These are phyloP conservation scores for Girardia tigrina DNA, from an alignment of 2,888 invertebrate genomes.

Conservation along the genomic window DNA sequence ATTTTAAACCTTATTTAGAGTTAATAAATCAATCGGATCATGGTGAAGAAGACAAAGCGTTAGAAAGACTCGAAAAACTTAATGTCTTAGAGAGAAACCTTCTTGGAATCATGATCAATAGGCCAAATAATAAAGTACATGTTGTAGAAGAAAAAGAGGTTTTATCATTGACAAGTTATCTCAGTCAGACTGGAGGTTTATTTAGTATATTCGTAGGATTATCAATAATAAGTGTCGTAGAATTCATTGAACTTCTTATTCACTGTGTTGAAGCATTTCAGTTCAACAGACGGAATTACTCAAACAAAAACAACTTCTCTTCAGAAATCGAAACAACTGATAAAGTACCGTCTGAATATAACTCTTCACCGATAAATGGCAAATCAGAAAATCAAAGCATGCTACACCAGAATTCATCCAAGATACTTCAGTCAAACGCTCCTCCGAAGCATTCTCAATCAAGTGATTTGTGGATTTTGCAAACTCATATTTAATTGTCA, in stretches of 20 bases:
- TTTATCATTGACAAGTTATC: constrained; percentile 33
- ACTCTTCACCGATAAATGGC: neutral
- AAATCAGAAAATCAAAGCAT: neutral
- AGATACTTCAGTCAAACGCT: neutral
- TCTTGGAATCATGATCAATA: constrained; percentile 35
- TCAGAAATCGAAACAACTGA: neutral
- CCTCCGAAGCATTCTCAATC: neutral
- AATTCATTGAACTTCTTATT: constrained; percentile 33
- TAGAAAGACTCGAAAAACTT: constrained; percentile 27
- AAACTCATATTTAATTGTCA: neutral
- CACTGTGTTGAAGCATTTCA: neutral
- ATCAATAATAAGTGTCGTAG: constrained; percentile 35
- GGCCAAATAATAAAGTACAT: constrained; percentile 35
- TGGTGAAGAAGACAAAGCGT: constrained; percentile 4
- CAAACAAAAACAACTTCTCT: neutral
- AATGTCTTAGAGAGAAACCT: constrained; percentile 34
- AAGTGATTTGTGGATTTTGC: neutral
- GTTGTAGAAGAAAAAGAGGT: constrained; percentile 37
- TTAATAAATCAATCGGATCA: neutral
- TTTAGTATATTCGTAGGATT: constrained; percentile 35
- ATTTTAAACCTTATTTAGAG: neutral
- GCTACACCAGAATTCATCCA: neutral
- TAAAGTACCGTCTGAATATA: neutral
- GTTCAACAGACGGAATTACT: neutral
- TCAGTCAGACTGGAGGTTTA: constrained; percentile 36